phyloP scores from a whole-genome alignment of 2,113 vertebrate species.

The Urocynchramus pylzowi region DNA sequence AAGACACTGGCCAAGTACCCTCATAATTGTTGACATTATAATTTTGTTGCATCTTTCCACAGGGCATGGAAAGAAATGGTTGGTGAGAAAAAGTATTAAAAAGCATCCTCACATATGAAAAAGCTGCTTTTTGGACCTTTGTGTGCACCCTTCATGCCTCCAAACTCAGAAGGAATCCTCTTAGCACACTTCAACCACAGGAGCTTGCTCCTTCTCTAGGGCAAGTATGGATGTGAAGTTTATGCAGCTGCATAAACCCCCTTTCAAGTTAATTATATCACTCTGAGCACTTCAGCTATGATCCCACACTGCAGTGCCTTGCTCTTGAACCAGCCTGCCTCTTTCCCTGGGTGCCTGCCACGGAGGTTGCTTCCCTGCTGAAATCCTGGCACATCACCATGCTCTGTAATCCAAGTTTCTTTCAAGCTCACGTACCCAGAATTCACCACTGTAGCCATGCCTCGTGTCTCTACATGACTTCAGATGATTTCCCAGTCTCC shows the following conservation, averaged over 20 bases:
- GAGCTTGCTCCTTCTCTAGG: neutral
- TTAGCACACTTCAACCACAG: neutral
- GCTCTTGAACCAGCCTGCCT: neutral
- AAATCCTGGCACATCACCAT: conserved; percentile 10
- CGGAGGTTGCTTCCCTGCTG: neutral
- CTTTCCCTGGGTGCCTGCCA: neutral
- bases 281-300: neutral
- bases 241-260: conserved; percentile 24
- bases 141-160: accelerated
- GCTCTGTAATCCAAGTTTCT: neutral
- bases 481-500: neutral
- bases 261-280: conserved; percentile 41
- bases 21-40: neutral
- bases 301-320: neutral
- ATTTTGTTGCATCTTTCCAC: neutral
- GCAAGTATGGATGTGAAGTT: conserved; percentile 1
- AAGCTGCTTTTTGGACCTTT: neutral
- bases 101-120: neutral
- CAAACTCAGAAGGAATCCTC: neutral
- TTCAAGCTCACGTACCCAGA: neutral
- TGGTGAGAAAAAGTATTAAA: neutral
- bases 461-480: conserved; percentile 17
- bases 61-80: neutral
- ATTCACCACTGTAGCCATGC: neutral
- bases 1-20: neutral